phyloP scores from a whole-genome alignment of 2,888 invertebrate genomes.

The Gari tellinella region DNA sequence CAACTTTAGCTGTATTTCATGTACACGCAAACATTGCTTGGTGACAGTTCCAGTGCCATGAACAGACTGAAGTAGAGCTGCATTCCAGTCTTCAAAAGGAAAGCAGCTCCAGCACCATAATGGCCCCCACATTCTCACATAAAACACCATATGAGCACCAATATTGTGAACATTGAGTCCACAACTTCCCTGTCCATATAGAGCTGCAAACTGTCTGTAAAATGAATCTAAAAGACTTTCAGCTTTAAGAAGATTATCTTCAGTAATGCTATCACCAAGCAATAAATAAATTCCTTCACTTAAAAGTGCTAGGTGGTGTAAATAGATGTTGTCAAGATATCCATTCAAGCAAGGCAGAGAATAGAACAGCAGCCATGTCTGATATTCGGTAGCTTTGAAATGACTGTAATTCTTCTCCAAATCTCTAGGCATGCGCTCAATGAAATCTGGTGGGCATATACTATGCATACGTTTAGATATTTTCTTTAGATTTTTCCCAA shows the following conservation, averaged over 20 bases:
- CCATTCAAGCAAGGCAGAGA: slow-evolving; percentile 19
- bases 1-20: slow-evolving; percentile 17
- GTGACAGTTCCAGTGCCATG: slow-evolving; percentile 23
- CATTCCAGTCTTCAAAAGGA: slow-evolving; percentile 31
- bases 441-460: slow-evolving; percentile 9
- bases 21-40: slow-evolving; percentile 7
- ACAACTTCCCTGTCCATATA: slow-evolving; percentile 38
- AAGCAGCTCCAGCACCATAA: slow-evolving; percentile 44
- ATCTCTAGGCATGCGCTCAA: slow-evolving; percentile 24
- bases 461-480: slow-evolving; percentile 10
- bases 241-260: slow-evolving; percentile 15
- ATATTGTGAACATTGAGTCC: slow-evolving; percentile 54
- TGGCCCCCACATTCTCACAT: slow-evolving; percentile 36
- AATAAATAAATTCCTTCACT: slow-evolving; percentile 1
- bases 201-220: slow-evolving; percentile 22
- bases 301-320: slow-evolving; percentile 1
- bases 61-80: slow-evolving; percentile 14
- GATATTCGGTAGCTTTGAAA: slow-evolving; percentile 37
- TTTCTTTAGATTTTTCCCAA: slow-evolving; percentile 11
- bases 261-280: slow-evolving; percentile 9
- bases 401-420: slow-evolving; percentile 25
- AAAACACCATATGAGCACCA: slow-evolving; percentile 21
- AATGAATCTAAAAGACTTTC: slow-evolving; percentile 29
- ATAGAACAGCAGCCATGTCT: slow-evolving; percentile 23
- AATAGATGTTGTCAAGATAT: slow-evolving; percentile 7